phyloP scores from a whole-genome alignment of 1,140 invertebrate genomes.

The Lepidostoma basale region DNA sequence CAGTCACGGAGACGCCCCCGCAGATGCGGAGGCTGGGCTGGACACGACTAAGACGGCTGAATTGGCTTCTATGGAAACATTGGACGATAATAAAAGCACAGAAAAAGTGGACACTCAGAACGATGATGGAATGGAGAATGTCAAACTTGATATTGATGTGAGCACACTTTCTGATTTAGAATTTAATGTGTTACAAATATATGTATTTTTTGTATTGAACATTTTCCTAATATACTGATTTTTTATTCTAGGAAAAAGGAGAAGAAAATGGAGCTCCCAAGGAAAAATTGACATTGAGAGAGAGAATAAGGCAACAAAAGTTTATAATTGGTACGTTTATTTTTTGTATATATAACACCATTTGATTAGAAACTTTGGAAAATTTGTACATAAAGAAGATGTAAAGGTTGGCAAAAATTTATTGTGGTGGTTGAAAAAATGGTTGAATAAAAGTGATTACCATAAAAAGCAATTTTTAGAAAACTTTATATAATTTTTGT shows the following conservation, averaged over 20 bases:
- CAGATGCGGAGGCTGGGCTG: constrained; percentile 59
- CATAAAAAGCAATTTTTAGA: background rate
- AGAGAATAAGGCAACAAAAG: constrained; percentile 59
- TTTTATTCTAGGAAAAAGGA: constrained; percentile 48
- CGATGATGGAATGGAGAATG: constrained; percentile 73
- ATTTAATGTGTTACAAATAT: constrained; percentile 13
- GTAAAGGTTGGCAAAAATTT: no score
- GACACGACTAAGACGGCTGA: constrained; percentile 63
- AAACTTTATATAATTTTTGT: constrained; percentile 53
- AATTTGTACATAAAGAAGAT: no score
- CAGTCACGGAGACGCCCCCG: constrained; percentile 42
- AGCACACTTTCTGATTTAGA: constrained; percentile 45
- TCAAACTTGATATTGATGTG: constrained; percentile 65
- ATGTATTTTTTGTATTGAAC: background rate
- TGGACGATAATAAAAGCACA: constrained; percentile 67
- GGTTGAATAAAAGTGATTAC: no score
- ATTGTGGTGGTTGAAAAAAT: no score
- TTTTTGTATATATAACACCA: background rate
- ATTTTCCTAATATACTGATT: constrained; percentile 4
- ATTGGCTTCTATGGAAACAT: constrained; percentile 77
- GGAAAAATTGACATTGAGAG: constrained; percentile 52
- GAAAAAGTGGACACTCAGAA: constrained; percentile 56
- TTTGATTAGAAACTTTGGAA: no score
- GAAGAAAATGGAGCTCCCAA: constrained; percentile 53
- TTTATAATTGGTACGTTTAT: constrained; percentile 53